These are phyloP conservation scores for Kryptolebias marmoratus DNA, from an alignment of 2,113 vertebrate species.

Conservation along the genomic window DNA sequence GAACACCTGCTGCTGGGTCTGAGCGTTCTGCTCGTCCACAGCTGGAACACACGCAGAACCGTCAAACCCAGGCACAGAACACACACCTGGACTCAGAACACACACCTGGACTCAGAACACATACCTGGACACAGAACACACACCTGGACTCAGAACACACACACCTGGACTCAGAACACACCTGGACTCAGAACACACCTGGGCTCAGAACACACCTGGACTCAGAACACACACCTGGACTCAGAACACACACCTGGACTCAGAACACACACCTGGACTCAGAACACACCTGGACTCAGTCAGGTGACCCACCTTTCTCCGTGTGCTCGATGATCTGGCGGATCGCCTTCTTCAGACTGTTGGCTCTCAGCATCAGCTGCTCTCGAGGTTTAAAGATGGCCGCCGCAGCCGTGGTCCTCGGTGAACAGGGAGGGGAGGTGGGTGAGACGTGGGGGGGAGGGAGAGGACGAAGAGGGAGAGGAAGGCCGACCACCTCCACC, in stretches of 20 bases:
- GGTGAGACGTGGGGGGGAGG: constrained; percentile 17
- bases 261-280: neutral
- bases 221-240: no score
- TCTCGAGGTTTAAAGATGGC: constrained; percentile 93
- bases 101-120: neutral
- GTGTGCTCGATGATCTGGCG: constrained; percentile 98
- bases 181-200: neutral
- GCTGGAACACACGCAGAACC: constrained; percentile 75
- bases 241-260: neutral
- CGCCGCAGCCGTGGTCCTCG: constrained; percentile 51
- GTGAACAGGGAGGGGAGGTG: constrained; percentile 65
- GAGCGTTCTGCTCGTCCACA: constrained; percentile 96
- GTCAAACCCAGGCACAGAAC: neutral
- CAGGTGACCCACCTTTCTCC: constrained; percentile 85
- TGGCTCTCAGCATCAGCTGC: constrained; percentile 96
- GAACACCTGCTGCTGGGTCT: constrained; percentile 88
- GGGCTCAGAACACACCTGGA: no score
- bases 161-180: neutral
- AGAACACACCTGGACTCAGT: neutral
- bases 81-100: neutral
- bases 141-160: neutral
- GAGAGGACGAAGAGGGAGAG: constrained; percentile 56
- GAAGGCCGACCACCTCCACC: constrained; percentile 73
- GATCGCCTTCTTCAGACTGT: constrained; percentile 98
- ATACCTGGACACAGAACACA: no score